Conservation (phyloP, 2,797 vertebrate genomes). For the Rhinoraja longicauda region DNA sequence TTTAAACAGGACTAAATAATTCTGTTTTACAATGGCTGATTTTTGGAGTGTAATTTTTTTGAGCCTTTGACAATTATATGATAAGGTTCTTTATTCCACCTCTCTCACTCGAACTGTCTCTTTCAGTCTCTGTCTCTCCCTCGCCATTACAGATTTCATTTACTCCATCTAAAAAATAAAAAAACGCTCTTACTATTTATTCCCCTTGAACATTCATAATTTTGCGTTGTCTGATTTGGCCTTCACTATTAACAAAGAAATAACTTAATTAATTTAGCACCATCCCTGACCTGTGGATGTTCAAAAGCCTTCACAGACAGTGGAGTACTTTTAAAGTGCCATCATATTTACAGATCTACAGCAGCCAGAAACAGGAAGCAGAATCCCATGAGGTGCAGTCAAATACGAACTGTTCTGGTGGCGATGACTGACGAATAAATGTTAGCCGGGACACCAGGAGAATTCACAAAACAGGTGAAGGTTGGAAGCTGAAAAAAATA, state of each 20-base stretch:
- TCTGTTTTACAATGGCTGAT: background rate
- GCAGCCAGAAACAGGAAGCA: background rate
- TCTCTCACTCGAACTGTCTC: background rate
- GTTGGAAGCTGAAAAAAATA: background rate
- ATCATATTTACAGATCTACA: background rate
- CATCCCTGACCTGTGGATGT: background rate
- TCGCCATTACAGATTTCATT: background rate
- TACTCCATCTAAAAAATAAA: background rate
- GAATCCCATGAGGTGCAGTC: background rate
- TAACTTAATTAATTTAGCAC: background rate
- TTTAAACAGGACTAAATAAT: conserved; percentile 1
- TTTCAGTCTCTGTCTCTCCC: background rate
- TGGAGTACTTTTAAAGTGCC: background rate
- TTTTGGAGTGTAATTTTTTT: background rate
- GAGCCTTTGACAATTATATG: background rate
- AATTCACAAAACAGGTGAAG: background rate
- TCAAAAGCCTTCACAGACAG: background rate
- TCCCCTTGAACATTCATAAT: background rate
- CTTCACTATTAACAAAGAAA: background rate
- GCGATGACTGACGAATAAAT: background rate
- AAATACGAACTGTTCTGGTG: background rate
- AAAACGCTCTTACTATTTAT: background rate
- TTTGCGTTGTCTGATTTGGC: background rate
- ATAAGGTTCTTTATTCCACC: background rate
- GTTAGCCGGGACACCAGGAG: background rate